A percentile compares a stretch with the other conserved stretches of the same genome.
These are phyloP conservation scores for Platichthys flesus DNA, from an alignment of 2,113 vertebrate species.

Conservation along the genomic window DNA sequence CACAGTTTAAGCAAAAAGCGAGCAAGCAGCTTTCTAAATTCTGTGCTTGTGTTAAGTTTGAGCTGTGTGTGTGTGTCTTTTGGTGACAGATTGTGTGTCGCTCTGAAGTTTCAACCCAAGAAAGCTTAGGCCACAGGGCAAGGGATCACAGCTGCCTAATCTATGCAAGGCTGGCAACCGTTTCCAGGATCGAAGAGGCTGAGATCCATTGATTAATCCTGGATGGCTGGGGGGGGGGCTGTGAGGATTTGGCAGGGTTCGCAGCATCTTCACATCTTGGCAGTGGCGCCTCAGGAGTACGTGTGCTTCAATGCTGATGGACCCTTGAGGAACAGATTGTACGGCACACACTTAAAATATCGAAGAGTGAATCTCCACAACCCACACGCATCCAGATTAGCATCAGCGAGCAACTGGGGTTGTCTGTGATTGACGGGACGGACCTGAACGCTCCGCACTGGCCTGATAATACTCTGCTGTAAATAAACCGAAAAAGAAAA, in stretches of 20 bases:
- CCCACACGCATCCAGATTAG: slow-evolving; percentile 1
- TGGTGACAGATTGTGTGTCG: background rate
- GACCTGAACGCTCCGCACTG: background rate
- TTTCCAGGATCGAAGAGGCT: slow-evolving; percentile 58
- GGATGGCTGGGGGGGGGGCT: slow-evolving; percentile 42
- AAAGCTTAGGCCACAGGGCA: slow-evolving; percentile 31
- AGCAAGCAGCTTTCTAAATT: background rate
- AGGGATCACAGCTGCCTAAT: slow-evolving; percentile 51
- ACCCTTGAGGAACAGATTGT: background rate
- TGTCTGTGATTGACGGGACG: background rate
- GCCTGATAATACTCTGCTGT: background rate
- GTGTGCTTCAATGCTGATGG: background rate
- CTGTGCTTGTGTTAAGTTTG: background rate
- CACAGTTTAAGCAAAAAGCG: too few relatives aligned
- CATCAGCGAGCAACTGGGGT: background rate
- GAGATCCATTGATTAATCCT: slow-evolving; percentile 70
- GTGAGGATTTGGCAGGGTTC: slow-evolving; percentile 14
- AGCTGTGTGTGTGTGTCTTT: slow-evolving; percentile 9
- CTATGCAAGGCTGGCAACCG: slow-evolving; percentile 65
- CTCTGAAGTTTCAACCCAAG: slow-evolving; percentile 41
- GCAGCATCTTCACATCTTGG: slow-evolving; percentile 25
- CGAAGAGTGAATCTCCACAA: slow-evolving; percentile 9
- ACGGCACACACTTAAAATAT: background rate
- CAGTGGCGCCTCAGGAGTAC: background rate
- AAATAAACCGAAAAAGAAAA: background rate